Percentiles rank a stretch among this genome's conserved stretches.
These are phyloP conservation scores for Homarus americanus DNA, from an alignment of 1,140 invertebrate species.

Conservation along the genomic window DNA sequence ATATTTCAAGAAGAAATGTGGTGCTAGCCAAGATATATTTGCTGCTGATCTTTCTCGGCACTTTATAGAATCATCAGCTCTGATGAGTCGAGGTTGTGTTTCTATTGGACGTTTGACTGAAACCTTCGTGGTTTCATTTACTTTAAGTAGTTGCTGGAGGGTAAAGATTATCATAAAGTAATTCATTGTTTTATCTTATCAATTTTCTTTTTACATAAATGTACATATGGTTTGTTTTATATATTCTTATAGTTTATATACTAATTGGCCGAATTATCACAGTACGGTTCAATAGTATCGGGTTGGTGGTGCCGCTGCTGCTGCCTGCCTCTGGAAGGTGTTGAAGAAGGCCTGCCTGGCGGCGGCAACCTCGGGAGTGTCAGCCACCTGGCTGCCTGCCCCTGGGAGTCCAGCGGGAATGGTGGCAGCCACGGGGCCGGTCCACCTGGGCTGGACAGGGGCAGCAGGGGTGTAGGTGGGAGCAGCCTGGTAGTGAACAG, in stretches of 20 bases:
- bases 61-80: too few species aligned
- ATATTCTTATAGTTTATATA: not conserved
- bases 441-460: conserved; percentile 24
- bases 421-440: conserved; percentile 41
- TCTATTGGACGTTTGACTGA: too few species aligned
- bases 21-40: too few species aligned
- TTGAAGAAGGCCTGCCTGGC: conserved; percentile 35
- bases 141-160: too few species aligned
- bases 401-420: conserved; percentile 39
- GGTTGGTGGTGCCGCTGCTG: conserved; percentile 9
- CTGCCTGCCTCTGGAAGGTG: conserved; percentile 33
- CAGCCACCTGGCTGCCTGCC: not conserved
- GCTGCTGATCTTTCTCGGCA: too few species aligned
- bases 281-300: conserved; percentile 17
- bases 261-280: conserved; percentile 15
- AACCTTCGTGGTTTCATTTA: not conserved
- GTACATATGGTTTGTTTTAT: not conserved
- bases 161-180: not conserved
- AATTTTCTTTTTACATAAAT: not conserved
- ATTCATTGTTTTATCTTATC: not conserved
- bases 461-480: conserved; percentile 12
- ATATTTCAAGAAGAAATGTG: too few species aligned
- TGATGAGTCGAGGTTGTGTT: too few species aligned
- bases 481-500: not conserved
- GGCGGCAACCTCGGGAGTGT: conserved; percentile 39